phyloP scores from a whole-genome alignment of 2,113 vertebrate species.

The Cariama cristata region DNA sequence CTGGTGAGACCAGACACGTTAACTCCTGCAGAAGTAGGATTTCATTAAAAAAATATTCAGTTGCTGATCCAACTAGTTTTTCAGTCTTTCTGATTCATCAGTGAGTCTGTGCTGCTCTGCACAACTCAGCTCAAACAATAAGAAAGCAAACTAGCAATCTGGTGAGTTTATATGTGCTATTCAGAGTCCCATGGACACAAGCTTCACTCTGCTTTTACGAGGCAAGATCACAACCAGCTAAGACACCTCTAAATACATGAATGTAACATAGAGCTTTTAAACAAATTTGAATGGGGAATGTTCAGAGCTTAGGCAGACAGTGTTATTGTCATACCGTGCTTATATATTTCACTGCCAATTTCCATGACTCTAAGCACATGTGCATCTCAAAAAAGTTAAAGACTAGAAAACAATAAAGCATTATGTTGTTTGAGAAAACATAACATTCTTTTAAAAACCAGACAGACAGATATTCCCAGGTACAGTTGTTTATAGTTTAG shows the following conservation, averaged over 20 bases:
- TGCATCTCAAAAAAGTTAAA: not conserved
- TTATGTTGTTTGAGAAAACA: not conserved
- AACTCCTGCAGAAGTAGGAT: not conserved
- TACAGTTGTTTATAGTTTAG: not conserved
- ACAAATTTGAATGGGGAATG: not conserved
- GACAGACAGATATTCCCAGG: not conserved
- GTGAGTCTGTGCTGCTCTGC: not conserved
- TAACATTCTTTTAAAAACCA: not conserved
- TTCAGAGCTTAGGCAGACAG: not conserved
- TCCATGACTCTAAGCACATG: not conserved
- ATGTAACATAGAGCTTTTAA: not conserved
- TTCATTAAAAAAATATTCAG: not conserved
- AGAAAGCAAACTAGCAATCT: not conserved
- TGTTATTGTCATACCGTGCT: not conserved
- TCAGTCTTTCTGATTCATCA: not conserved
- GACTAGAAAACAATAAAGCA: not conserved
- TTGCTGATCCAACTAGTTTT: not conserved
- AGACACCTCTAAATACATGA: not conserved
- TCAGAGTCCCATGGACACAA: not conserved
- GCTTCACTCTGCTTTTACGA: not conserved
- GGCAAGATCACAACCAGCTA: not conserved
- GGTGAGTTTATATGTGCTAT: rapidly evolving
- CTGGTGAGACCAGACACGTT: not conserved
- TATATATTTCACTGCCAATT: not conserved
- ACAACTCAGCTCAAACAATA: not conserved